Evolutionary conservation across 1,140 invertebrate species (phyloP), one percentile per base, ranked within the genome.

Genomic region (Brachionus koreanus): DNA sequence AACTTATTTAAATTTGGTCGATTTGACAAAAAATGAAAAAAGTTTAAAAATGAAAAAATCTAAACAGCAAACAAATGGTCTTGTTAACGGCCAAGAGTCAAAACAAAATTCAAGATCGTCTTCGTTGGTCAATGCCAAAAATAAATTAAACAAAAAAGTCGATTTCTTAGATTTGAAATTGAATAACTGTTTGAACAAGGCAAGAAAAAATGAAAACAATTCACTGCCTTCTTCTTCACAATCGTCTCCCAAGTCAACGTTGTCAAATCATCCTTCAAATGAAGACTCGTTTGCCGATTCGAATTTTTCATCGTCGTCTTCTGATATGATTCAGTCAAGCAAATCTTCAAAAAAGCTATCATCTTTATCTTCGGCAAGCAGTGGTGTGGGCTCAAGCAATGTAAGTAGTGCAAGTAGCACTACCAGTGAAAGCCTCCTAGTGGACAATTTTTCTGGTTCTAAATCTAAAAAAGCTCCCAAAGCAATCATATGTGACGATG

Each of bases 201-300:
- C 52, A 42, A 79, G 61, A 25, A 37, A 33, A 25, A 61, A 2
- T 19, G 39, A 43, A n/a, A 61, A 79, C 19, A 57, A 79, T 35
- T 79, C 76, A 3, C 25, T 79, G 5, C 76, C 61, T 10, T 65
- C 76, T 43, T 79, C 49, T 29, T 65, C 76, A 1, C 61, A 57
- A 25, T 65, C 76, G 12, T 65, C 49, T 16, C 76, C 76, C 0
- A 57, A 61, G 39, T 65, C 61, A 37, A 79, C 39, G 19, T 25
- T 61, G 29, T 37, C 46, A n/a, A 57, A 79, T 49, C 49, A 79
- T 13, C 52, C 33, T 5, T 43, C 76, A 79, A 61, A 57, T 61
- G 76, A 79, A 7, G 61, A 65, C 49, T 79, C 76, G 10, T 79
- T 79, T 79, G 76, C 19, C 29, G 76, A 79, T 39, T 79, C 76